Evolutionary conservation across 2,888 invertebrate genomes (phyloP).

Genomic region (Philereme vetulata): DNA sequence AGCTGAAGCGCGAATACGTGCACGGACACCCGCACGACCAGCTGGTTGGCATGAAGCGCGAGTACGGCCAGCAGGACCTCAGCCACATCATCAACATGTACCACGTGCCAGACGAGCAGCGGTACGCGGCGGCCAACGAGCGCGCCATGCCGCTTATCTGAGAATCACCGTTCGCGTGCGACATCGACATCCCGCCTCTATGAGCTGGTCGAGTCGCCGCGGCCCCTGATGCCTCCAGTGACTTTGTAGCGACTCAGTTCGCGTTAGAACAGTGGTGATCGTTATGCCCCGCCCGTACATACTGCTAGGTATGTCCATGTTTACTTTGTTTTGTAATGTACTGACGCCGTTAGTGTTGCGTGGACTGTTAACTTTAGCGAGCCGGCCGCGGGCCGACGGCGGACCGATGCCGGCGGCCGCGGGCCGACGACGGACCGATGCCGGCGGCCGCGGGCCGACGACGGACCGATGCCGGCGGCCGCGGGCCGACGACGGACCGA

Average conservation of each 20-base stretch:
- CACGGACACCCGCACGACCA: conserved; percentile 76
- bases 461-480: no score
- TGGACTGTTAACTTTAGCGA: conserved; percentile 67
- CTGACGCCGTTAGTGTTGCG: conserved; percentile 72
- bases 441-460: no score
- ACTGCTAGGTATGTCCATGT: conserved; percentile 74
- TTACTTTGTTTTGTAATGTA: conserved; percentile 78
- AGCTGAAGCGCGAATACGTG: conserved; percentile 82
- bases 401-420: no score
- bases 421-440: no score
- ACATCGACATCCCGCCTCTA: conserved; percentile 86
- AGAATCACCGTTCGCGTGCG: conserved; percentile 86
- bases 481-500: no score
- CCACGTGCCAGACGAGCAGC: conserved; percentile 86
- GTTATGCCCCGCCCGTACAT: conserved; percentile 73
- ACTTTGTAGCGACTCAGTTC: conserved; percentile 66
- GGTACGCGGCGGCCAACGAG: conserved; percentile 84
- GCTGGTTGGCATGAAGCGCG: conserved; percentile 86
- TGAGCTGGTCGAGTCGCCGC: conserved; percentile 80
- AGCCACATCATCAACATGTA: conserved; percentile 88
- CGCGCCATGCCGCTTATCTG: conserved; percentile 86
- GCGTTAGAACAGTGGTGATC: conserved; percentile 77
- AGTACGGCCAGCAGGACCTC: conserved; percentile 86
- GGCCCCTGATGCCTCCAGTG: conserved; percentile 68
- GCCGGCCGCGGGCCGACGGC: conserved; percentile 42